Evolutionary conservation across 2,888 invertebrate genomes (phyloP).

Genomic region (Cylindroiulus punctatus): DNA sequence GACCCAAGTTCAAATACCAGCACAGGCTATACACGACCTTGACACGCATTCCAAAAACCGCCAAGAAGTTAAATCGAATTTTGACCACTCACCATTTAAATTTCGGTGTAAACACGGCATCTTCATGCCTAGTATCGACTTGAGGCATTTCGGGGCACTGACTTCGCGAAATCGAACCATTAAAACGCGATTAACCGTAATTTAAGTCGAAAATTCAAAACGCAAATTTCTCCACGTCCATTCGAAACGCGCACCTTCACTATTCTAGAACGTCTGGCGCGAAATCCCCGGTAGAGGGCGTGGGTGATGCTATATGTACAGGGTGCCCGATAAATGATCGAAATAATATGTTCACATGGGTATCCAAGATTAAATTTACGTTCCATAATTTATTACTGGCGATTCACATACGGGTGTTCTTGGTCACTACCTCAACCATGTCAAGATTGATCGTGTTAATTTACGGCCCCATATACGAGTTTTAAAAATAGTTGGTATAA

Average conservation of each 20-base stretch:
- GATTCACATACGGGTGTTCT: no score
- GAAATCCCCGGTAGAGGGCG: background rate
- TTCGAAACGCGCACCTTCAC: no score
- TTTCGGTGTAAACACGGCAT: background rate
- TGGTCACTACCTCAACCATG: no score
- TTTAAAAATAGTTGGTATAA: no score
- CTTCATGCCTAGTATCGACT: background rate
- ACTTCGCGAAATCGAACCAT: background rate
- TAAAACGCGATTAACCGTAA: background rate
- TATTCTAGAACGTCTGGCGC: background rate
- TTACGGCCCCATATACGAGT: no score
- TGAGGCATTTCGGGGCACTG: background rate
- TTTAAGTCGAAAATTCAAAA: background rate
- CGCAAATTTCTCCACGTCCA: background rate
- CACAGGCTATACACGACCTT: no score
- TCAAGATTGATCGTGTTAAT: no score
- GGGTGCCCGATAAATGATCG: background rate
- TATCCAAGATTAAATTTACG: no score
- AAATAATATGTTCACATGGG: no score
- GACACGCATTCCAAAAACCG: background rate
- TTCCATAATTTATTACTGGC: no score
- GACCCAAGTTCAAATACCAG: no score
- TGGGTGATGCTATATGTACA: background rate
- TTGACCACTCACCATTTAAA: background rate
- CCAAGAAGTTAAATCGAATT: background rate